A percentile compares a stretch with the other conserved stretches of the same genome.
Evolutionary conservation across 2,113 vertebrate species (phyloP).

Genomic region (Misgurnus anguillicaudatus): DNA sequence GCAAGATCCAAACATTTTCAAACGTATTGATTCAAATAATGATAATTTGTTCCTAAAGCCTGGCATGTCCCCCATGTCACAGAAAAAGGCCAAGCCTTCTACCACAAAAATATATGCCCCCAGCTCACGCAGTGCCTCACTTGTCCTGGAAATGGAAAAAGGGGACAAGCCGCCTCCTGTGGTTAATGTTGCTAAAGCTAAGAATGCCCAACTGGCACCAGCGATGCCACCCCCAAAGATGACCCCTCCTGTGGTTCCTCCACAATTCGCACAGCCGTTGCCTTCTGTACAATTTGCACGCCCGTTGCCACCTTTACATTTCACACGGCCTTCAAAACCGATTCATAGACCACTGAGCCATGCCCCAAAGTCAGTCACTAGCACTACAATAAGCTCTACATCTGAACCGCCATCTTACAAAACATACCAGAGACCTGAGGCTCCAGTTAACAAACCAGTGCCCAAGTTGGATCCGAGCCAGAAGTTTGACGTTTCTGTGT

Average conservation of each 20-base stretch:
- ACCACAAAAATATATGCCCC: conserved; percentile 80
- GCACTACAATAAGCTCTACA: background rate
- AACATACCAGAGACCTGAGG: conserved; percentile 49
- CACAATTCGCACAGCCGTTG: background rate
- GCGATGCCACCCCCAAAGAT: background rate
- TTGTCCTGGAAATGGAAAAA: conserved; percentile 76
- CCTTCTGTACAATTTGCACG: background rate
- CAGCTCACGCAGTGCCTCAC: conserved; percentile 72
- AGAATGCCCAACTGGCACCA: conserved; percentile 41
- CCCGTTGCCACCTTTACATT: background rate
- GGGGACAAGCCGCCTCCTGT: conserved; percentile 30
- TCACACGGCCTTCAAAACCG: background rate
- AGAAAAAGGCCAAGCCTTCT: conserved; percentile 65
- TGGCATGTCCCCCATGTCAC: conserved; percentile 51
- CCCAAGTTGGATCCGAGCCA: background rate
- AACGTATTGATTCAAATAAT: conserved; percentile 41
- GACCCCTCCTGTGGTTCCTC: background rate
- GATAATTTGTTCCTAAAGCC: conserved; percentile 75
- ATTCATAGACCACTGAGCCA: background rate
- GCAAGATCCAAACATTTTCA: conserved; percentile 16
- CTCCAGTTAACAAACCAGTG: conserved; percentile 16
- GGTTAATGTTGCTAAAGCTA: conserved; percentile 67
- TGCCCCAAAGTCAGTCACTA: background rate
- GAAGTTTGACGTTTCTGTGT: conserved; percentile 57
- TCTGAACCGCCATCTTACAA: conserved; percentile 40